Base-by-base conservation (phyloP, 2,113 vertebrate genomes). In the Ceyx margarethae region DNA sequence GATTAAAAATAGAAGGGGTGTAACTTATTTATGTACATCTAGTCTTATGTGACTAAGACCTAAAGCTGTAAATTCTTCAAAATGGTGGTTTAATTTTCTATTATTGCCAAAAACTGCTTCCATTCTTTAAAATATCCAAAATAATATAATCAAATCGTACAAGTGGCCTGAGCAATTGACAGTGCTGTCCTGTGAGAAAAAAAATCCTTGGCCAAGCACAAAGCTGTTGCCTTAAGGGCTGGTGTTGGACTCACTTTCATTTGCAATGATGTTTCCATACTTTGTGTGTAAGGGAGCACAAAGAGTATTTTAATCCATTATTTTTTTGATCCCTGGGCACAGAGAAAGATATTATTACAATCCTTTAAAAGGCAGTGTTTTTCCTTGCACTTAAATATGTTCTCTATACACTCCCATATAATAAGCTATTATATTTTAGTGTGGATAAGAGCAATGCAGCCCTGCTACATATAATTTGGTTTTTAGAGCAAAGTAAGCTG, bases 211-310 rank as follows among this genome's bases (percentile, higher is more conserved):
- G 26, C n/a, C 78, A 40, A 57, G 45, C 54, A 42, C 14, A 20
- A 46, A 80, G 11, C 26, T 7, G 25, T 50, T 60, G 17, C 22
- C 72, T 51, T 10, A 25, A 58, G 57, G 68, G 48, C 60, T 87
- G 3, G 3, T 60, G 56, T 9, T 1, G 17, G 22, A 7, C 23
- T 83, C 0, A 0, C 35, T 76, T 82, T n/a, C 29, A 19, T 67
- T 54, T 21, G 4, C 33, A 19, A 3, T 31, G 65, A 29, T 13
- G 14, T 14, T 85, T 48, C 89, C 2, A 2, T 45, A 1, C 15
- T 64, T 77, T 42, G 2, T n/a, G 40, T 61, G 61, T 66, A 90
- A 54, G 60, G 45, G 14, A 73, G 21, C 4, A 15, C 64, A 33
- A 66, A 46, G 81, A n/a, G 50, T 58, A 16, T 87, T 95, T 85